Conservation (phyloP, 2,797 vertebrate genomes). For the Poecilia picta region DNA sequence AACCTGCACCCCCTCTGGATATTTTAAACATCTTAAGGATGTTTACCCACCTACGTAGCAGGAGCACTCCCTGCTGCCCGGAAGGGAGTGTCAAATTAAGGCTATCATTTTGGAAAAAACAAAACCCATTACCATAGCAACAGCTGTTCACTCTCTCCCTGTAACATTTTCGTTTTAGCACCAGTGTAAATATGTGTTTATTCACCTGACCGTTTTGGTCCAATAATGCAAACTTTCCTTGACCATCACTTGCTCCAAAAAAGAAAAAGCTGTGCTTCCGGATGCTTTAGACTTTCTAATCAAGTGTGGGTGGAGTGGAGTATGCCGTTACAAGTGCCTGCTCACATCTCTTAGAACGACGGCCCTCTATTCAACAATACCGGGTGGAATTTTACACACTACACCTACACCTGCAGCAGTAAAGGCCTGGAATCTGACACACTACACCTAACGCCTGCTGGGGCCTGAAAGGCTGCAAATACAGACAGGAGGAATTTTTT, state of each 20-base stretch:
- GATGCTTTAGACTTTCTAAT: background rate
- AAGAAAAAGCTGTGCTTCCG: background rate
- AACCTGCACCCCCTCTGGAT: slow-evolving; percentile 52
- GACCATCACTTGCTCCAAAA: background rate
- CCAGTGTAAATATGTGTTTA: slow-evolving; percentile 39
- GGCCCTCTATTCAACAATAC: slow-evolving; percentile 6
- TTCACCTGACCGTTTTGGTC: slow-evolving; percentile 52
- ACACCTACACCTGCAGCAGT: slow-evolving; percentile 70
- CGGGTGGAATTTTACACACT: slow-evolving; percentile 73
- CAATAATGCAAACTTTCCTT: slow-evolving; percentile 22
- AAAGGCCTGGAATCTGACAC: slow-evolving; percentile 67
- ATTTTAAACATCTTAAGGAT: slow-evolving; percentile 70
- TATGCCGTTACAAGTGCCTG: slow-evolving; percentile 9
- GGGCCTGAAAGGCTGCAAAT: slow-evolving; percentile 41
- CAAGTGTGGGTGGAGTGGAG: slow-evolving; percentile 11
- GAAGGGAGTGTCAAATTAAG: slow-evolving; percentile 66
- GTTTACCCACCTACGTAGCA: slow-evolving; percentile 64
- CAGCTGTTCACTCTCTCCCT: background rate
- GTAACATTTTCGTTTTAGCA: background rate
- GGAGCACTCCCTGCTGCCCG: slow-evolving; percentile 45
- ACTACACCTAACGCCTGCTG: slow-evolving; percentile 59
- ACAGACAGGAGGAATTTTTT: slow-evolving; percentile 62
- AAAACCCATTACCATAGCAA: slow-evolving; percentile 64
- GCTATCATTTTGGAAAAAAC: slow-evolving; percentile 69
- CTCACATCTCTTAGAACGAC: slow-evolving; percentile 9